Evolutionary conservation across 2,888 invertebrate genomes (phyloP).

Genomic region (Xylophagus ater): DNA sequence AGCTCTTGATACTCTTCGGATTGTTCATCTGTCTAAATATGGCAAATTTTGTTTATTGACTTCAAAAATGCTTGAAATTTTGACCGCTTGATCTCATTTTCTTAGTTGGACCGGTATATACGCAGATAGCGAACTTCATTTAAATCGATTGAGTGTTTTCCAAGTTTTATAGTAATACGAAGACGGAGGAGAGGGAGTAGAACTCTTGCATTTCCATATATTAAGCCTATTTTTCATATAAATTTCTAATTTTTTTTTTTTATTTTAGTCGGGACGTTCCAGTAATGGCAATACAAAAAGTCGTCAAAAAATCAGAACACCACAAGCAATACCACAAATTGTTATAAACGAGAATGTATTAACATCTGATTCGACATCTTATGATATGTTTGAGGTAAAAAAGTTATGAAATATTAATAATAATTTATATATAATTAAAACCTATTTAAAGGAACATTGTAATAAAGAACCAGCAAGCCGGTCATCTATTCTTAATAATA

Average conservation of each 20-base stretch:
- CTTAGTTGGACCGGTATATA: no score
- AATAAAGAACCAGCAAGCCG: constrained; percentile 15
- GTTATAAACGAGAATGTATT: constrained; percentile 6
- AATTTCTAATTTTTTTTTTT: constrained; percentile 3
- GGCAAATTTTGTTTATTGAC: no score
- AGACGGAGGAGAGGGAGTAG: no score
- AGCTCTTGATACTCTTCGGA: no score
- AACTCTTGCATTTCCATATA: neutral
- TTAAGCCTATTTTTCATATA: neutral
- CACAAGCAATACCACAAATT: constrained; percentile 12
- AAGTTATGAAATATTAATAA: constrained; percentile 13
- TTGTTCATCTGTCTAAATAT: no score
- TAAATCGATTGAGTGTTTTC: no score
- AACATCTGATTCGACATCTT: constrained; percentile 13
- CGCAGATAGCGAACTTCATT: no score
- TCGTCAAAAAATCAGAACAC: constrained; percentile 18
- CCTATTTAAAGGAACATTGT: constrained; percentile 20
- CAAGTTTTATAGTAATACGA: no score
- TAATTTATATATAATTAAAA: constrained; percentile 21
- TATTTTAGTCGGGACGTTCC: constrained; percentile 18
- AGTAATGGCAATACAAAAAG: constrained; percentile 24
- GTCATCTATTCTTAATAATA: constrained; percentile 14
- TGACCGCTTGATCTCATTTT: no score
- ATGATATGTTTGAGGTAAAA: constrained; percentile 19
- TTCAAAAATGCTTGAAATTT: no score